phyloP scores from a whole-genome alignment of 2,113 vertebrate species.

The Sylvilagus bachmani region DNA sequence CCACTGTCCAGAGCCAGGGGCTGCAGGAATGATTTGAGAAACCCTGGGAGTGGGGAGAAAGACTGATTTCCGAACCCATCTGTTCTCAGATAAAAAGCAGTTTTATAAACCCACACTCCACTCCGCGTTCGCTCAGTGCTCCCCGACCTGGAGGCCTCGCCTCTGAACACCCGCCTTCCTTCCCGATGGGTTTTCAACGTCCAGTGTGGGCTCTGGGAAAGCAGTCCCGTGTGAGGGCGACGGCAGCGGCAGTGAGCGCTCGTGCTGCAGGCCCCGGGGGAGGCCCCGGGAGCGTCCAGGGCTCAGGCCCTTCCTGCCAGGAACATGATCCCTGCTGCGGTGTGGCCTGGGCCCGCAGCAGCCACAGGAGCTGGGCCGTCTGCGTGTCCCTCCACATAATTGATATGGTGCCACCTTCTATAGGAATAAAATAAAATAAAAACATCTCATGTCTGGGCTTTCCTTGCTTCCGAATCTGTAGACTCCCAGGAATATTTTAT shows the following conservation, averaged over 20 bases:
- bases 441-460: slow-evolving; percentile 78
- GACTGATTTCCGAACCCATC: slow-evolving; percentile 66
- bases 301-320: slow-evolving; percentile 15
- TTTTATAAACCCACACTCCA: slow-evolving; percentile 76
- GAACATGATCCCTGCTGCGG: not conserved
- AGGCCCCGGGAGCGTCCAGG: not conserved
- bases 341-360: slow-evolving; percentile 32
- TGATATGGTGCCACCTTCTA: slow-evolving; percentile 74
- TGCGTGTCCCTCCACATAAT: slow-evolving; percentile 77
- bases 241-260: fast-evolving
- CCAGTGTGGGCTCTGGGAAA: not conserved
- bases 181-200: not conserved
- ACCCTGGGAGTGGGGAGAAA: slow-evolving; percentile 60
- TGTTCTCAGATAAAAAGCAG: slow-evolving; percentile 77
- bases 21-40: slow-evolving; percentile 46
- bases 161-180: not conserved
- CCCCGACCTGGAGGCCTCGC: not conserved
- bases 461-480: slow-evolving; percentile 72
- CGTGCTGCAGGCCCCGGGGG: not conserved
- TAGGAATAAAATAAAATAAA: slow-evolving; percentile 81
- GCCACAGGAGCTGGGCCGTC: slow-evolving; percentile 66
- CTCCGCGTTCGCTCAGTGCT: slow-evolving; percentile 42
- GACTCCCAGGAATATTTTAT: slow-evolving; percentile 69
- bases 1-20: not conserved
- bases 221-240: not conserved